phyloP scores from a whole-genome alignment of 2,888 invertebrate species.

The Clistopyga incitator region DNA sequence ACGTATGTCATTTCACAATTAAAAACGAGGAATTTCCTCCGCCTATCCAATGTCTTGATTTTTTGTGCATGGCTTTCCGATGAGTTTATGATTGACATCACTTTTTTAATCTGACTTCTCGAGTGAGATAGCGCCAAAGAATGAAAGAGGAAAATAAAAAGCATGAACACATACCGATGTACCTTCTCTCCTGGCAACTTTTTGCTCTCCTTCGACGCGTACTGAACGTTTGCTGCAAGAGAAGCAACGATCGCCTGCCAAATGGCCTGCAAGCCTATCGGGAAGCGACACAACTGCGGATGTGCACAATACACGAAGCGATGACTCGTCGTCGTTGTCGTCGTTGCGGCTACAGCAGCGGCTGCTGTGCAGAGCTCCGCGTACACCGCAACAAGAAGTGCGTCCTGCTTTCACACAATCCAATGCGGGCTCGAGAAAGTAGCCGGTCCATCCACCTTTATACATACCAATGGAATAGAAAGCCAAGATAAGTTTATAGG shows the following conservation, averaged over 20 bases:
- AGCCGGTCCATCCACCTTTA: slow-evolving; percentile 83
- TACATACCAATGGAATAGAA: slow-evolving; percentile 84
- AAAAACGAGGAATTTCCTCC: neutral
- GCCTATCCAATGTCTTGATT: slow-evolving; percentile 46
- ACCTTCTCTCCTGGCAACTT: slow-evolving; percentile 61
- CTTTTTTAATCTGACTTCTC: slow-evolving; percentile 43
- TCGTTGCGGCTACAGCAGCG: slow-evolving; percentile 42
- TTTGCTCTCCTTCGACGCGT: slow-evolving; percentile 65
- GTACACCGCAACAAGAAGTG: slow-evolving; percentile 74
- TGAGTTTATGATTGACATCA: slow-evolving; percentile 44
- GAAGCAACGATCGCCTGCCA: slow-evolving; percentile 60
- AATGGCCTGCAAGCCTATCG: slow-evolving; percentile 59
- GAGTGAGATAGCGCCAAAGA: slow-evolving; percentile 39
- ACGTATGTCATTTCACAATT: too few relatives aligned
- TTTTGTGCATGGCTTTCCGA: slow-evolving; percentile 53
- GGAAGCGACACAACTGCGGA: slow-evolving; percentile 59
- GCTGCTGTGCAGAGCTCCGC: slow-evolving; percentile 25
- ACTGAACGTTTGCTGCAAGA: slow-evolving; percentile 57
- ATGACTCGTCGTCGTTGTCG: slow-evolving; percentile 48
- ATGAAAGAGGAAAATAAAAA: slow-evolving; percentile 10
- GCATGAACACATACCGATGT: slow-evolving; percentile 34
- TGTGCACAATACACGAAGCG: slow-evolving; percentile 61
- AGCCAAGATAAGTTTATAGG: slow-evolving; percentile 83
- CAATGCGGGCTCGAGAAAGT: slow-evolving; percentile 82
- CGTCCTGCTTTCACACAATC: slow-evolving; percentile 84